A percentile compares a stretch with the other conserved stretches of the same genome.
Evolutionary conservation across 2,797 vertebrate species (phyloP).

Genomic region (Podarcis lilfordi): DNA sequence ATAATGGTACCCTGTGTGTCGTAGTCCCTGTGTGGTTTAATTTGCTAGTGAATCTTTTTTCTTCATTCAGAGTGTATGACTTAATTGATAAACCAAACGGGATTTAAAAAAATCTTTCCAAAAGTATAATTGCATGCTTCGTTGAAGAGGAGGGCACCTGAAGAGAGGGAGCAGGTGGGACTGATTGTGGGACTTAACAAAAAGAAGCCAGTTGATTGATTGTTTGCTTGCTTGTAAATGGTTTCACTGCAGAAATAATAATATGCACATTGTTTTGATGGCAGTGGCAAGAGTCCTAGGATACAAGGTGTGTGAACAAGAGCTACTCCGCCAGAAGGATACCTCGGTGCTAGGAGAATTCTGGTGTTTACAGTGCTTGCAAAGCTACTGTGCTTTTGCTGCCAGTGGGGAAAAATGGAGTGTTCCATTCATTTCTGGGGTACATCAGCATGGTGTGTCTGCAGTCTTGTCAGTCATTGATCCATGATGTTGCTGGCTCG

Average conservation of each 20-base stretch:
- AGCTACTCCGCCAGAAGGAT: neutral
- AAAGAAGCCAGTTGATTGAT: neutral
- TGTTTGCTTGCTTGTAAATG: neutral
- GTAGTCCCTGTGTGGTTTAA: slow-evolving; percentile 16
- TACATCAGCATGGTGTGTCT: neutral
- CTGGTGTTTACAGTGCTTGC: neutral
- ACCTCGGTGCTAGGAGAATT: neutral
- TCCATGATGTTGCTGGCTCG: neutral
- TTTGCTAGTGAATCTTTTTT: neutral
- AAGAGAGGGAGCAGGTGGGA: neutral
- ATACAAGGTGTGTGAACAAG: neutral
- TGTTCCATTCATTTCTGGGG: neutral
- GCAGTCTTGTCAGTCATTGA: neutral
- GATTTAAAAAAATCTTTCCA: slow-evolving; percentile 39
- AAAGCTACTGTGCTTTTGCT: neutral
- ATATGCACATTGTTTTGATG: neutral
- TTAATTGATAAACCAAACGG: slow-evolving; percentile 29
- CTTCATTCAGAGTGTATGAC: slow-evolving; percentile 45
- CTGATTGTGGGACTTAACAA: neutral
- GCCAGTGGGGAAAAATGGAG: neutral
- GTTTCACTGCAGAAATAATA: neutral
- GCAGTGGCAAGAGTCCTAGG: neutral
- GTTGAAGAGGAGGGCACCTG: neutral
- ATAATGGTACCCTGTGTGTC: slow-evolving; percentile 38
- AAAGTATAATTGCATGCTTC: slow-evolving; percentile 46